Percentiles rank a stretch among this genome's conserved stretches.
These are phyloP conservation scores for Microctenopoma steveboyesi DNA, from an alignment of 2,797 vertebrate genomes.

Conservation along the genomic window DNA sequence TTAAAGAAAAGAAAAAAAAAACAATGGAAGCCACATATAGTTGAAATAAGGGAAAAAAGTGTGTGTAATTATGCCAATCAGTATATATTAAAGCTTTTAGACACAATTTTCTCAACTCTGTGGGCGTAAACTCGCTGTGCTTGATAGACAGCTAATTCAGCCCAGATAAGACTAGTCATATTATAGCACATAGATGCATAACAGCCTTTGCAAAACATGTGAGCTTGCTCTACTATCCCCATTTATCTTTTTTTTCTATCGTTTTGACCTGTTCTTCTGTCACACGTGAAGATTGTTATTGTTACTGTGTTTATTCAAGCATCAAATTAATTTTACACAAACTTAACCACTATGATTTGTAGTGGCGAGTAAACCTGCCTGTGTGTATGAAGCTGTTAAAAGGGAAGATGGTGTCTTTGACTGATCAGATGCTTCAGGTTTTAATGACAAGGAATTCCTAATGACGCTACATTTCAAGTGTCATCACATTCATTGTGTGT, in stretches of 20 bases:
- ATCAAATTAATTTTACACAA: not conserved
- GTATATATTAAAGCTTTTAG: not conserved
- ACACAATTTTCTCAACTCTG: not conserved
- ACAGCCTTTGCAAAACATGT: not conserved
- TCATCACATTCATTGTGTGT: not conserved
- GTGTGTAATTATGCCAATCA: not conserved
- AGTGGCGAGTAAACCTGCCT: no score
- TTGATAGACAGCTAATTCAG: not conserved
- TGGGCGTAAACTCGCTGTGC: not conserved
- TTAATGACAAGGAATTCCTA: slow-evolving; percentile 16
- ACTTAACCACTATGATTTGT: not conserved
- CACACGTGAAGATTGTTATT: no score
- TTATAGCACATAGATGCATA: no score
- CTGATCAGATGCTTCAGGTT: slow-evolving; percentile 33
- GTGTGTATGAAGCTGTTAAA: not conserved
- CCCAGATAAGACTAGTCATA: no score
- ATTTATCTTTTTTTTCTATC: slow-evolving; percentile 4
- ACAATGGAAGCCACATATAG: not conserved
- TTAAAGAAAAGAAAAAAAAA: no score
- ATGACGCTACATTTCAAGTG: not conserved
- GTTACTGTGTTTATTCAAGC: not conserved
- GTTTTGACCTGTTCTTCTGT: slow-evolving; percentile 21
- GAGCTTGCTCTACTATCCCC: slow-evolving; percentile 7
- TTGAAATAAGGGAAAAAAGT: not conserved
- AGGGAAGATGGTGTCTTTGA: slow-evolving; percentile 6